Conservation (phyloP, 2,113 vertebrate genomes). For the Gambusia holbrooki region DNA sequence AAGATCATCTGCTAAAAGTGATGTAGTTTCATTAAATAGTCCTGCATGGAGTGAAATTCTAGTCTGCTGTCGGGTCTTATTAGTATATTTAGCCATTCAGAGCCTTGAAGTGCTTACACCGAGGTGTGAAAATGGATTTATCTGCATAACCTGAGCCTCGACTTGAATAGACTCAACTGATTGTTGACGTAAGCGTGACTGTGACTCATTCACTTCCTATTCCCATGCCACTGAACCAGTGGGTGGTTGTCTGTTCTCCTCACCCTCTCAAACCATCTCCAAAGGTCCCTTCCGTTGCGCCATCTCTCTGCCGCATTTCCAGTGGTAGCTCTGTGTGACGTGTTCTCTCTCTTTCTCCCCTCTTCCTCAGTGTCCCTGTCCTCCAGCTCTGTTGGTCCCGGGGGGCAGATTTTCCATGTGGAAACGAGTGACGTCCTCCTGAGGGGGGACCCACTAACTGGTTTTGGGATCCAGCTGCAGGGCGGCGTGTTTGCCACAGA, state of each 20-base stretch:
- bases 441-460: conserved; percentile 92
- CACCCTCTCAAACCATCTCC: conserved; percentile 16
- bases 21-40: neutral
- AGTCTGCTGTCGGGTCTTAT: neutral
- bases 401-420: conserved; percentile 94
- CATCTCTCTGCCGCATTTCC: conserved; percentile 39
- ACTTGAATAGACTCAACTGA: conserved; percentile 41
- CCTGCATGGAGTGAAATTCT: neutral
- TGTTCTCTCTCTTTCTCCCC: conserved; percentile 5
- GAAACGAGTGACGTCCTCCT: conserved; percentile 92
- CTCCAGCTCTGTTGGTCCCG: conserved; percentile 93
- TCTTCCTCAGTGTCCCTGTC: conserved; percentile 88
- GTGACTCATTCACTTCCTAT: conserved; percentile 51
- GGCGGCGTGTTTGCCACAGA: conserved; percentile 96
- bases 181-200: conserved; percentile 39
- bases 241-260: conserved; percentile 20
- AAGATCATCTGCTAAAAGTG: neutral
- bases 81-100: neutral
- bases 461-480: conserved; percentile 97
- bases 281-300: conserved; percentile 33
- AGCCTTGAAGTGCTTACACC: neutral
- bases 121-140: neutral
- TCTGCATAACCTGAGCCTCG: neutral
- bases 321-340: conserved; percentile 38
- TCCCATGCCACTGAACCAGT: conserved; percentile 36